Percentiles rank a stretch among this genome's conserved stretches.
These are phyloP conservation scores for Aegypius monachus DNA, from an alignment of 2,113 vertebrate genomes.

Conservation along the genomic window DNA sequence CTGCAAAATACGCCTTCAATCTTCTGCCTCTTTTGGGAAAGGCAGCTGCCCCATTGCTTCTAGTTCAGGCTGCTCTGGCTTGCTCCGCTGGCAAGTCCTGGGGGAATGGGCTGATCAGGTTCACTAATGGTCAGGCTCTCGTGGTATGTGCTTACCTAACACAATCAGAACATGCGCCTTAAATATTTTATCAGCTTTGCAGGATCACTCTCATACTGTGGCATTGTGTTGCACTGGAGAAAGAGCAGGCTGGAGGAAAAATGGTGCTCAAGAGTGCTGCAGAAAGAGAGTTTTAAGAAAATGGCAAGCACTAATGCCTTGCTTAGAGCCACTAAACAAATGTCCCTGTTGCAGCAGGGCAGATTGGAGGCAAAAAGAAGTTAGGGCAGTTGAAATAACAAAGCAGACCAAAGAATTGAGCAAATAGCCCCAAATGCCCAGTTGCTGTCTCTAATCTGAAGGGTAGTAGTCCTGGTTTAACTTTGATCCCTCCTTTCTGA, in stretches of 20 bases:
- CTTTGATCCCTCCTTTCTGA: neutral
- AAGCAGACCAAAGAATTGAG: neutral
- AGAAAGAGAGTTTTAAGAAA: neutral
- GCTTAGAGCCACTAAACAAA: neutral
- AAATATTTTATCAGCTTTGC: conserved; percentile 72
- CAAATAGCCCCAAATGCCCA: neutral
- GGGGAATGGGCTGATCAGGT: conserved; percentile 50
- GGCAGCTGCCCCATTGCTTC: neutral
- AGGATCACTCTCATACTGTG: conserved; percentile 49
- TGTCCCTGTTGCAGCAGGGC: neutral
- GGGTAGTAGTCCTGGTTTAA: neutral
- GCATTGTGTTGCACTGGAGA: conserved; percentile 11
- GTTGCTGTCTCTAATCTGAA: neutral
- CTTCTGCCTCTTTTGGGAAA: neutral
- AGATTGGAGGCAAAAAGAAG: neutral
- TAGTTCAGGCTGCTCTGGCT: neutral
- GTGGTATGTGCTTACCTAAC: conserved; percentile 71
- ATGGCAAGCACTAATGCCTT: neutral
- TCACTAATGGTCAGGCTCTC: conserved; percentile 51
- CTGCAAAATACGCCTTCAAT: neutral
- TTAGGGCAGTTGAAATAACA: neutral
- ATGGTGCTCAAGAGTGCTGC: neutral
- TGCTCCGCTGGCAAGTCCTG: neutral
- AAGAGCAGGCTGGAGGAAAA: conserved; percentile 9
- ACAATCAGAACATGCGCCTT: conserved; percentile 59